A percentile compares a stretch with the other conserved stretches of the same genome.
These are phyloP conservation scores for Salvelinus fontinalis DNA, from an alignment of 2,113 vertebrate species.

Conservation along the genomic window DNA sequence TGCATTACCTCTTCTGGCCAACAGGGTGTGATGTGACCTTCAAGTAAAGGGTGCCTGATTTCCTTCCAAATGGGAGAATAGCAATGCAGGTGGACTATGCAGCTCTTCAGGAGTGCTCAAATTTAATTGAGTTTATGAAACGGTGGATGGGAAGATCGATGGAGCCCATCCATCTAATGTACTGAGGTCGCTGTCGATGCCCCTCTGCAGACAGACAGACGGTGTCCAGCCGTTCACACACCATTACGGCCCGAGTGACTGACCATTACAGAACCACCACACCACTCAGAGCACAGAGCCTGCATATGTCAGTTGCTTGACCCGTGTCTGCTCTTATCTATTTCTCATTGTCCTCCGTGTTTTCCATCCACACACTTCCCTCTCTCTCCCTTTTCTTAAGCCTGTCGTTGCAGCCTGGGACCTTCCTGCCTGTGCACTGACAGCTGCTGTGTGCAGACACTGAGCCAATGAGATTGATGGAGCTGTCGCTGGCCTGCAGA, in stretches of 20 bases:
- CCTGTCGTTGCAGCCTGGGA: conserved; percentile 40
- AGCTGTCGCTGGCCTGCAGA: conserved; percentile 38
- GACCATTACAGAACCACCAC: neutral
- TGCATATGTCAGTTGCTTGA: conserved; percentile 7
- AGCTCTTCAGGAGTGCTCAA: conserved; percentile 44
- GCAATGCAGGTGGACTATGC: neutral
- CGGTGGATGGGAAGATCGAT: conserved; percentile 59
- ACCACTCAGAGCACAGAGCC: neutral
- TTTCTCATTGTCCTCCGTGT: neutral
- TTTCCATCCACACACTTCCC: neutral
- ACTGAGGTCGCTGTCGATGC: conserved; percentile 41
- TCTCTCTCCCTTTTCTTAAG: conserved; percentile 8
- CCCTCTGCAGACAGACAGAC: neutral
- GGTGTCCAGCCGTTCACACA: neutral
- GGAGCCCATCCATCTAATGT: conserved; percentile 57
- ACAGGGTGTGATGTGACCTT: neutral
- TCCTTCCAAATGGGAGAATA: neutral
- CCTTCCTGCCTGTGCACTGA: conserved; percentile 34
- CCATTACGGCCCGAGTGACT: neutral
- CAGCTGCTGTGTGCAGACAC: conserved; percentile 39
- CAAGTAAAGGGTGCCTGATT: neutral
- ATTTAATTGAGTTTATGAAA: conserved; percentile 71
- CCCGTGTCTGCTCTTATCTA: conserved; percentile 3
- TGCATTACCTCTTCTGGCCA: neutral
- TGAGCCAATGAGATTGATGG: conserved; percentile 46